Conservation (phyloP, 2,797 vertebrate genomes). For the Loriculus beryllinus region DNA sequence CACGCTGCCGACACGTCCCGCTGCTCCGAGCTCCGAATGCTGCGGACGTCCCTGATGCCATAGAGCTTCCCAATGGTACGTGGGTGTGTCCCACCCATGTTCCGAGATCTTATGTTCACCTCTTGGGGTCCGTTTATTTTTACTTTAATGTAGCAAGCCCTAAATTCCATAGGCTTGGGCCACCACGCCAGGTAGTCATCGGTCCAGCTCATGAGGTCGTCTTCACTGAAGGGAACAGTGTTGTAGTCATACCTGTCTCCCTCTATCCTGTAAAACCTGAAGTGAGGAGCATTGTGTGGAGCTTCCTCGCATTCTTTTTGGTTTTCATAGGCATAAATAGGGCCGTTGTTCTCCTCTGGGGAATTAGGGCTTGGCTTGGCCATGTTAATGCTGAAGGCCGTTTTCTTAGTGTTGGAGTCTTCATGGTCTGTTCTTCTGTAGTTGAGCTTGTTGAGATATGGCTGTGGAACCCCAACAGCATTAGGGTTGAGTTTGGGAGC, state of each 20-base stretch:
- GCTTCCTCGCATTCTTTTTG: slow-evolving; percentile 91
- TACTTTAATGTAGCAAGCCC: slow-evolving; percentile 95
- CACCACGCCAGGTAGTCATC: slow-evolving; percentile 97
- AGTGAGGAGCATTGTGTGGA: slow-evolving; percentile 87
- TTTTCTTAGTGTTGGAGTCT: slow-evolving; percentile 88
- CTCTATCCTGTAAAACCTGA: slow-evolving; percentile 94
- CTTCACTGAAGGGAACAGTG: slow-evolving; percentile 94
- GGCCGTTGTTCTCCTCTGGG: slow-evolving; percentile 90
- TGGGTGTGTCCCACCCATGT: slow-evolving; percentile 95
- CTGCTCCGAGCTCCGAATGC: slow-evolving; percentile 85
- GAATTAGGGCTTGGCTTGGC: slow-evolving; percentile 89
- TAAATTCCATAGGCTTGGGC: slow-evolving; percentile 96
- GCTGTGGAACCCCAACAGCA: slow-evolving; percentile 89
- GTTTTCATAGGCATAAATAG: slow-evolving; percentile 91
- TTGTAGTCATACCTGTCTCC: slow-evolving; percentile 94
- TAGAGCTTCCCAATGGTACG: slow-evolving; percentile 90
- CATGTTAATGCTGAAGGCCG: slow-evolving; percentile 91
- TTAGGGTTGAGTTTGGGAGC: slow-evolving; percentile 90
- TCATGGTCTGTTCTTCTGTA: slow-evolving; percentile 92
- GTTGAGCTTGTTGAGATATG: slow-evolving; percentile 89
- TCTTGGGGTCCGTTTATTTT: slow-evolving; percentile 87
- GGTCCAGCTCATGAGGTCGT: slow-evolving; percentile 97
- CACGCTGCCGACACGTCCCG: slow-evolving; percentile 86
- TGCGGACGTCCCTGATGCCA: slow-evolving; percentile 91
- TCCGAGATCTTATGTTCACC: slow-evolving; percentile 90